phyloP scores from a whole-genome alignment of 1,140 invertebrate genomes.

The Cherax quadricarinatus region DNA sequence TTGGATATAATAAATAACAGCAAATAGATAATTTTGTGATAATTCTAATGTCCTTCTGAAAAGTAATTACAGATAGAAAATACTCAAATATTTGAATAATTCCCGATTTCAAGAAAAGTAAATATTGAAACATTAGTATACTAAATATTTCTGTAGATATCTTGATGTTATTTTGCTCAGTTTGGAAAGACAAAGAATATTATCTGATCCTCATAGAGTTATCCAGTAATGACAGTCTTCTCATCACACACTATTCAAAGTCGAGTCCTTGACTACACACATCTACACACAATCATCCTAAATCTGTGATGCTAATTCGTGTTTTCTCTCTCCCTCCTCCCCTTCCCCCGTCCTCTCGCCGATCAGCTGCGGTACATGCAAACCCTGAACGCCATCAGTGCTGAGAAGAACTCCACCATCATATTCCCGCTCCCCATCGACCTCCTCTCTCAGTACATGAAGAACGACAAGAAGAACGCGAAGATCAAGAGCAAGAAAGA shows the following conservation, averaged over 20 bases:
- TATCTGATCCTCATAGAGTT: neutral
- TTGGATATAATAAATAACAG: conserved; percentile 14
- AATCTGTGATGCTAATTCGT: no score
- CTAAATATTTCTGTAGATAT: neutral
- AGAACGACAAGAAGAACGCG: conserved; percentile 47
- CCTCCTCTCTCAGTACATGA: conserved; percentile 79
- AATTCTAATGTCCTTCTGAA: no score
- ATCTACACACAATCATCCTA: no score
- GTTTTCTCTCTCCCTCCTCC: no score
- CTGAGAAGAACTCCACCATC: conserved; percentile 94
- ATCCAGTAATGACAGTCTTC: neutral
- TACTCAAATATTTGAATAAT: no score
- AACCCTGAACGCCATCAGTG: conserved; percentile 95
- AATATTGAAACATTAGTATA: neutral
- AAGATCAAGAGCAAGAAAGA: conserved; percentile 63
- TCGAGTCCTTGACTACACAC: no score
- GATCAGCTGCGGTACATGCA: conserved; percentile 86
- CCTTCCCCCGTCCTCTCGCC: neutral
- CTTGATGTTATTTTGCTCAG: neutral
- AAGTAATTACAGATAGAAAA: no score
- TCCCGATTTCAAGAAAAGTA: no score
- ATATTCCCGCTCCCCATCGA: conserved; percentile 84
- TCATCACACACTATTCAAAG: neutral
- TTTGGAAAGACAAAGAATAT: neutral
- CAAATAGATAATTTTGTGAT: neutral